Evolutionary conservation across 2,797 vertebrate genomes (phyloP).

Genomic region (Alexandromys oeconomus): DNA sequence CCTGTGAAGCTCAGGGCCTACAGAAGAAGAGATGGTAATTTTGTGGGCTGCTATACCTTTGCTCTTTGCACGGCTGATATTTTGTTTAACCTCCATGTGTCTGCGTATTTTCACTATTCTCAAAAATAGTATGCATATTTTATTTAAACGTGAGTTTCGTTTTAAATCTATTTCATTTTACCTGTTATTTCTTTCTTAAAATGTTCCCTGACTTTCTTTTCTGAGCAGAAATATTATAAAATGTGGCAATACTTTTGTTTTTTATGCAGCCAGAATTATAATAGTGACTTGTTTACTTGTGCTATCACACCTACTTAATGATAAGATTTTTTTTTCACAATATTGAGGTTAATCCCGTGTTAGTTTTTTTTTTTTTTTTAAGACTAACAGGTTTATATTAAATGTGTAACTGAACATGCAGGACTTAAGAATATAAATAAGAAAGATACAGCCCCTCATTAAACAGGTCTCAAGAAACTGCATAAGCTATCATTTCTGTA

Average conservation of each 20-base stretch:
- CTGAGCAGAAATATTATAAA: not conserved
- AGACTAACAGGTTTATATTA: not conserved
- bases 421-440: not conserved
- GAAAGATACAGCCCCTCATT: not conserved
- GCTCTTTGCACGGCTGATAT: not conserved
- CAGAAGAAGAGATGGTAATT: not conserved
- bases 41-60: not conserved
- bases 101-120: not conserved
- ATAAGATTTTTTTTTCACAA: not conserved
- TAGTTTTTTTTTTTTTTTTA: not conserved
- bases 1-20: not conserved
- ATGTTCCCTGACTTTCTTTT: not conserved
- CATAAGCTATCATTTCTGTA: not conserved
- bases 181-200: constrained; percentile 12
- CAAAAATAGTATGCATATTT: not conserved
- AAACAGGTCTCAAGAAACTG: not conserved
- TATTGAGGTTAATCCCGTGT: not conserved
- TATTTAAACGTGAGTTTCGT: not conserved
- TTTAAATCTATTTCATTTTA: not conserved
- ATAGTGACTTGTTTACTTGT: not conserved
- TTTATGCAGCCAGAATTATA: not conserved
- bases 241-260: not conserved
- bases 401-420: not conserved
- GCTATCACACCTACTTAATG: not conserved
- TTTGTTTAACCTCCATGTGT: not conserved